Percentiles rank a stretch among this genome's conserved stretches.
Conservation (phyloP, 2,113 vertebrate species). For the Ochotona princeps region DNA sequence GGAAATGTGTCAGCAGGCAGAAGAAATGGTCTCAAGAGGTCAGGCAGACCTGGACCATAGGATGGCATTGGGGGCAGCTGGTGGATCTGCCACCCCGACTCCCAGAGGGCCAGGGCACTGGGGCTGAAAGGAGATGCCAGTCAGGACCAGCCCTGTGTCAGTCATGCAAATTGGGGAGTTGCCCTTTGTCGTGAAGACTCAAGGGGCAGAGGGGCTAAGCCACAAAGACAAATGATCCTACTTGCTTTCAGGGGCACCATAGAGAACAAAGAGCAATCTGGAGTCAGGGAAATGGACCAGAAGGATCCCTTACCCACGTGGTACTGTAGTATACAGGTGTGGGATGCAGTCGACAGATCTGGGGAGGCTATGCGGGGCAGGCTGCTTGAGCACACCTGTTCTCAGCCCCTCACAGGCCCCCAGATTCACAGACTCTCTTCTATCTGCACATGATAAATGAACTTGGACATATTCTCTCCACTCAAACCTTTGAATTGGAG, state of each 20-base stretch:
- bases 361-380: neutral
- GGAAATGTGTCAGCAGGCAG: neutral
- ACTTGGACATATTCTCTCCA: neutral
- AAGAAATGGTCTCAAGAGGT: neutral
- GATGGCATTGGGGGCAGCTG: neutral
- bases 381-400: neutral
- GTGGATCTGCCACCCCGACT: neutral
- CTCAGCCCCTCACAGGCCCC: neutral
- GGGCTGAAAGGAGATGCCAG: too few species aligned
- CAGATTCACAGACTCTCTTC: neutral
- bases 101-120: neutral
- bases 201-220: neutral
- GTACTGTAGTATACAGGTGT: neutral
- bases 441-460: neutral
- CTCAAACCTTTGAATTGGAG: neutral
- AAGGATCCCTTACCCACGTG: neutral
- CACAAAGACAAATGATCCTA: neutral
- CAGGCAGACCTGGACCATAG: neutral
- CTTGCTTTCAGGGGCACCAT: neutral
- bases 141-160: neutral
- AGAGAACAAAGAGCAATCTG: neutral
- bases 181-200: neutral
- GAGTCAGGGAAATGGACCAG: neutral
- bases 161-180: neutral
- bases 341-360: neutral